These are phyloP conservation scores for Apamea epomidion DNA, from an alignment of 2,888 invertebrate species.

Conservation along the genomic window DNA sequence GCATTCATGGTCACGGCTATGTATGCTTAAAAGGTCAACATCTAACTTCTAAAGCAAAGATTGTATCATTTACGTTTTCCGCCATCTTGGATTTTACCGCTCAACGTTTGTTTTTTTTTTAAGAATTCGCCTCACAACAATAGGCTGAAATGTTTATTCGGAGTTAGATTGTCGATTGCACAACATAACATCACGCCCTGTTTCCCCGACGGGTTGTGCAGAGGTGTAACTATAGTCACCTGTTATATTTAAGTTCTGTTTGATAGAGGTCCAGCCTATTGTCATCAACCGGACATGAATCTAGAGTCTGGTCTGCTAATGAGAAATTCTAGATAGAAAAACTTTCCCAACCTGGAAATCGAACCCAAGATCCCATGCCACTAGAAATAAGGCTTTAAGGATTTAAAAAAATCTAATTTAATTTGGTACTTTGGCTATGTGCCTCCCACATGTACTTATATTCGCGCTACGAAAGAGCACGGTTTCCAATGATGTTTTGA, in stretches of 20 bases:
- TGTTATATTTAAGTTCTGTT: too few species aligned
- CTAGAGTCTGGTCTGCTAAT: neutral
- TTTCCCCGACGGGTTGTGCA: neutral
- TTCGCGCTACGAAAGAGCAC: too few species aligned
- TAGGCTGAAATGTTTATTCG: slow-evolving; percentile 23
- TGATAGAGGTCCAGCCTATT: neutral
- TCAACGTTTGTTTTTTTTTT: slow-evolving; percentile 38
- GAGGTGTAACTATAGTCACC: neutral
- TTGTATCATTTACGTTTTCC: slow-evolving; percentile 66
- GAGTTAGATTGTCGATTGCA: neutral
- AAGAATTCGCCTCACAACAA: slow-evolving; percentile 34
- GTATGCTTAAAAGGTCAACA: slow-evolving; percentile 83
- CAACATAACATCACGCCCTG: neutral
- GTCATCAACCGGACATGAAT: neutral
- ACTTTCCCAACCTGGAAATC: neutral
- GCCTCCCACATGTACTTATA: neutral
- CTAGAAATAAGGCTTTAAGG: too few species aligned
- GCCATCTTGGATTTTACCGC: slow-evolving; percentile 58
- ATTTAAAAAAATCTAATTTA: neutral
- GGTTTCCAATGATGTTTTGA: too few species aligned
- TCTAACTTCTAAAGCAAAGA: slow-evolving; percentile 75
- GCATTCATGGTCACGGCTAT: slow-evolving; percentile 86
- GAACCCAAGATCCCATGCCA: too few species aligned
- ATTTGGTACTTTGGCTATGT: neutral
- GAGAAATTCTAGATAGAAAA: neutral